Evolutionary conservation across 1,140 invertebrate genomes (phyloP).

Genomic region (Paralvinella palmiformis): DNA sequence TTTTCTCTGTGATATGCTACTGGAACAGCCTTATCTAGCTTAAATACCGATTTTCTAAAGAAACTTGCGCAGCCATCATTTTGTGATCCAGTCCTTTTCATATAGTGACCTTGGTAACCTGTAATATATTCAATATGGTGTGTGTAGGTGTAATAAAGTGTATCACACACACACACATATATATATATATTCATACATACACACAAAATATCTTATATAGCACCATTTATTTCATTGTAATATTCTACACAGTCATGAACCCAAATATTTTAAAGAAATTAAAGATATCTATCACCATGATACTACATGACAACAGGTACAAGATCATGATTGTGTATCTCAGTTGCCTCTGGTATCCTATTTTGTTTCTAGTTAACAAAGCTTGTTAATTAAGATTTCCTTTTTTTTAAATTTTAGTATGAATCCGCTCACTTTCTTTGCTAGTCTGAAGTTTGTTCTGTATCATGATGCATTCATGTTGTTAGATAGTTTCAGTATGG

Average conservation of each 20-base stretch:
- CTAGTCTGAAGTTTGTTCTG: too few relatives aligned
- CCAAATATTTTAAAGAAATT: neutral
- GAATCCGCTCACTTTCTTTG: too few relatives aligned
- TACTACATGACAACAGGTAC: neutral
- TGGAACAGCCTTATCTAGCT: constrained; percentile 52
- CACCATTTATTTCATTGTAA: neutral
- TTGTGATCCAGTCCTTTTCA: constrained; percentile 63
- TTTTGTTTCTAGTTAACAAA: too few relatives aligned
- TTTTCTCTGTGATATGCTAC: constrained; percentile 59
- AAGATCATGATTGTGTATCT: too few relatives aligned
- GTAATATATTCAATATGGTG: constrained; percentile 20
- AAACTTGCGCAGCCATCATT: constrained; percentile 83
- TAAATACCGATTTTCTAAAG: constrained; percentile 62
- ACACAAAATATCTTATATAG: neutral
- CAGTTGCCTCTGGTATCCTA: too few relatives aligned
- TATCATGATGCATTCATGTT: too few relatives aligned
- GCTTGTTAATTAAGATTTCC: too few relatives aligned
- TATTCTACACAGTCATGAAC: neutral
- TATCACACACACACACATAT: neutral
- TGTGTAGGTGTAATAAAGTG: neutral
- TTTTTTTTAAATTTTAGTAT: too few relatives aligned
- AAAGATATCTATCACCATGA: neutral
- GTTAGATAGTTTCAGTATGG: too few relatives aligned
- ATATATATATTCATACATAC: neutral
- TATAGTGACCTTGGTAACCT: constrained; percentile 64